Conservation (phyloP, 1,140 invertebrate species). For the Drosophila tani region DNA sequence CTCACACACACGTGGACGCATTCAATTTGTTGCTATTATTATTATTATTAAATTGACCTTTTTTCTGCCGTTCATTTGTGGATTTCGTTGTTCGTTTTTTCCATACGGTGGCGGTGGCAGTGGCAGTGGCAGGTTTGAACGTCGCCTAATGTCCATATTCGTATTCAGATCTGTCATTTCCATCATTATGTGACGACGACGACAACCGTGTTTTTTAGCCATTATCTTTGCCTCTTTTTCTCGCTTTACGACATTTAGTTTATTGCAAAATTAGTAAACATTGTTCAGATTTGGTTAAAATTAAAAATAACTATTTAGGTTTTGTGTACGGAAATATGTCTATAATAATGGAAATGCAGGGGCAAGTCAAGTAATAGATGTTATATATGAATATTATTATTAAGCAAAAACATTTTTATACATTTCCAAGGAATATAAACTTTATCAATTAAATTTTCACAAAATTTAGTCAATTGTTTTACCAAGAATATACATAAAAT, state of each 20-base stretch:
- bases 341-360: not conserved
- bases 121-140: constrained; percentile 58
- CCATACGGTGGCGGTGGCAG: constrained; percentile 58
- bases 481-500: too few relatives aligned
- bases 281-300: constrained; percentile 52
- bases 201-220: constrained; percentile 36
- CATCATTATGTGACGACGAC: constrained; percentile 41
- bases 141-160: constrained; percentile 59
- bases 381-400: too few relatives aligned
- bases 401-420: too few relatives aligned
- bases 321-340: constrained; percentile 6
- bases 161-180: constrained; percentile 63
- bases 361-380: not conserved
- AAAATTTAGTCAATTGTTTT: too few relatives aligned
- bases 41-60: constrained; percentile 80
- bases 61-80: constrained; percentile 56
- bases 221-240: constrained; percentile 28
- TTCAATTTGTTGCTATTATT: constrained; percentile 39
- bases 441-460: too few relatives aligned
- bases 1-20: constrained; percentile 4
- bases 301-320: constrained; percentile 8
- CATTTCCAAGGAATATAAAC: too few relatives aligned
- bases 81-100: constrained; percentile 26
- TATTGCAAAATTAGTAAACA: constrained; percentile 69
- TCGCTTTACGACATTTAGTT: constrained; percentile 49